Base-by-base conservation (phyloP, 30 jellyfish, hydroid and myxozoan species). In the Chironex yamaguchii region DNA sequence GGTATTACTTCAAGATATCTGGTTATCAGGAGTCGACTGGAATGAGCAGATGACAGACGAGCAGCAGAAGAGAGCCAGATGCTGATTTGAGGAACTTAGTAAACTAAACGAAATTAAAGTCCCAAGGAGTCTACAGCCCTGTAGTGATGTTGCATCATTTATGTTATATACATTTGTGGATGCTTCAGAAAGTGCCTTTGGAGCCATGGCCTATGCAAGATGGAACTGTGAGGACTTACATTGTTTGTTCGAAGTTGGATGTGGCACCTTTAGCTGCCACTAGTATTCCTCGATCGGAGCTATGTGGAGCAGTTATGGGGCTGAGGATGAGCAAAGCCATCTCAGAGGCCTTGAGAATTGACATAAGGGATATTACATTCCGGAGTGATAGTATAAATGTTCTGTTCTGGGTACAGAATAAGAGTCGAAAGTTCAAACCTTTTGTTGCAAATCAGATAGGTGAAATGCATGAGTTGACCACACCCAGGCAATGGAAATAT, bases 201-300 rank as follows among this genome's bases (percentile, higher is more conserved):
- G 85, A 22, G 72, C 86, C 25, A 85, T 67, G 0, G 85, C 29
- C 4, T 84, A 67, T 71, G 79, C 49, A 17, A 66, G 92, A 42
- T 13, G 28, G 4, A 23, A 31, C 79, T 22, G 36, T 53, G 14
- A 33, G 85, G 14, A 24, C 50, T 24, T 0, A n/a, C 21, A 28
- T 81, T 2, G 86, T 54, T n/a, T 74, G 77, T 24, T 62, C 86
- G 42, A 85, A 85, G 49, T 2, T 76, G 21, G 48, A 73, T 2
- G 84, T 72, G 33, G 90, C 90, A 53, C 90, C 95, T 11, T 22
- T 85, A 67, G 71, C 67, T 71, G 82, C 90, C 25, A 73, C 25
- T n/a, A 53, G 84, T 20, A 74, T 72, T 12, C 90, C 90, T 17
- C 34, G 85, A 54, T 0, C 62, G 85, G 95, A 85, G 35, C 76